Percentiles rank a stretch among this genome's conserved stretches.
Conservation (phyloP, 2,888 invertebrate genomes). For the Caenorhabditis sp. region DNA sequence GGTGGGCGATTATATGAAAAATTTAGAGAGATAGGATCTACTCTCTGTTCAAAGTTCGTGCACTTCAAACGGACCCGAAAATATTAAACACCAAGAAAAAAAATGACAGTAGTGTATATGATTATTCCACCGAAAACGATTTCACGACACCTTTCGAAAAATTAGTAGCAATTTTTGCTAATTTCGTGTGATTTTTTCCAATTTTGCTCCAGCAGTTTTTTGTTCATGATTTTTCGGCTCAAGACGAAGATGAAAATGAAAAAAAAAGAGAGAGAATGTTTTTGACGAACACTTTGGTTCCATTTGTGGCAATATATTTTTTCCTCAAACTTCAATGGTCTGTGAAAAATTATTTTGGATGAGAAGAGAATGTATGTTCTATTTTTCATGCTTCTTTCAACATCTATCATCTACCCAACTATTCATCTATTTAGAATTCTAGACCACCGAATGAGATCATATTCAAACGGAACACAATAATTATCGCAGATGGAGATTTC, state of each 20-base stretch:
- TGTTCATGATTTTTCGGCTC: neutral
- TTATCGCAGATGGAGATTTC: slow-evolving; percentile 2
- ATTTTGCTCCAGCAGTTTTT: neutral
- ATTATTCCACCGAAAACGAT: neutral
- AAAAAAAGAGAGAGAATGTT: slow-evolving; percentile 1
- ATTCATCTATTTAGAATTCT: no score
- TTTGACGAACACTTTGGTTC: neutral
- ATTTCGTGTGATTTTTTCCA: neutral
- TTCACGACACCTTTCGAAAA: neutral
- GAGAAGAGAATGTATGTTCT: neutral
- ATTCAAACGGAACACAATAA: neutral
- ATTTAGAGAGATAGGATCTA: slow-evolving; percentile 28
- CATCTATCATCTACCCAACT: neutral
- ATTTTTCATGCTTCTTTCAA: neutral
- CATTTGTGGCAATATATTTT: slow-evolving; percentile 6
- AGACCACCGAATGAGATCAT: neutral
- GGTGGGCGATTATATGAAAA: slow-evolving; percentile 43
- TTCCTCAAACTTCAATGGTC: slow-evolving; percentile 17
- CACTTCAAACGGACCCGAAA: slow-evolving; percentile 30
- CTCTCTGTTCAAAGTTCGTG: slow-evolving; percentile 16
- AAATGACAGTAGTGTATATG: neutral
- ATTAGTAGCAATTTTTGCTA: neutral
- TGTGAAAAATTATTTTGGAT: neutral
- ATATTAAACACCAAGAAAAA: neutral
- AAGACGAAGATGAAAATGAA: neutral